Conservation (phyloP, 2,797 vertebrate species). For the Synaphobranchus kaupii region DNA sequence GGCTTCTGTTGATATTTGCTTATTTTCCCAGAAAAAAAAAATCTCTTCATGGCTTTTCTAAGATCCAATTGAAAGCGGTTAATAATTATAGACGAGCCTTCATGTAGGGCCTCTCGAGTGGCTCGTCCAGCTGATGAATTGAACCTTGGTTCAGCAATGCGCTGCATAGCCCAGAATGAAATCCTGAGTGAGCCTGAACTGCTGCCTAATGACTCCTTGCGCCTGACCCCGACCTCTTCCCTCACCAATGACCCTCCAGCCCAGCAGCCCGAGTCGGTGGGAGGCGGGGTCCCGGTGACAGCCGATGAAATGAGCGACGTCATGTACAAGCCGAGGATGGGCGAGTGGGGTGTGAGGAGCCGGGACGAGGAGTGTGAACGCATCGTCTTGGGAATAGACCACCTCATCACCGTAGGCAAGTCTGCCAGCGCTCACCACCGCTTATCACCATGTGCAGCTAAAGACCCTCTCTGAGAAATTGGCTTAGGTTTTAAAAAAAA, state of each 20-base stretch:
- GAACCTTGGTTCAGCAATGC: too few species aligned
- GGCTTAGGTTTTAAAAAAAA: too few species aligned
- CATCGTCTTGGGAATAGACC: slow-evolving; percentile 83
- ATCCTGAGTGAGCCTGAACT: too few species aligned
- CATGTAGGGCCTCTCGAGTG: too few species aligned
- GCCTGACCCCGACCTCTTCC: background rate
- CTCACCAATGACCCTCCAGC: slow-evolving; percentile 61
- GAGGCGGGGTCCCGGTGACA: slow-evolving; percentile 86
- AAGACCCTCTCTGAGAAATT: background rate
- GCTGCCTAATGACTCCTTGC: too few species aligned
- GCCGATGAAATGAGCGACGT: slow-evolving; percentile 87
- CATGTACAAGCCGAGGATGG: slow-evolving; percentile 86
- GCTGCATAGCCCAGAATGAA: too few species aligned
- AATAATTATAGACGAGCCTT: too few species aligned
- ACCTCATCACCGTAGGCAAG: slow-evolving; percentile 87
- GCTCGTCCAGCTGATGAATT: too few species aligned
- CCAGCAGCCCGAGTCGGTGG: slow-evolving; percentile 82
- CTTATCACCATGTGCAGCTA: background rate
- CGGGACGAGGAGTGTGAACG: slow-evolving; percentile 87
- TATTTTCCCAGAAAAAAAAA: too few species aligned
- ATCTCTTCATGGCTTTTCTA: too few species aligned
- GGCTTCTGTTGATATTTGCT: background rate
- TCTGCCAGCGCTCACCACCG: background rate
- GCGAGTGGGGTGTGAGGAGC: slow-evolving; percentile 87
- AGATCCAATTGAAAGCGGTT: too few species aligned